These are phyloP conservation scores for Tryphoninae sp. DNA, from an alignment of 2,888 invertebrate species.

Conservation along the genomic window DNA sequence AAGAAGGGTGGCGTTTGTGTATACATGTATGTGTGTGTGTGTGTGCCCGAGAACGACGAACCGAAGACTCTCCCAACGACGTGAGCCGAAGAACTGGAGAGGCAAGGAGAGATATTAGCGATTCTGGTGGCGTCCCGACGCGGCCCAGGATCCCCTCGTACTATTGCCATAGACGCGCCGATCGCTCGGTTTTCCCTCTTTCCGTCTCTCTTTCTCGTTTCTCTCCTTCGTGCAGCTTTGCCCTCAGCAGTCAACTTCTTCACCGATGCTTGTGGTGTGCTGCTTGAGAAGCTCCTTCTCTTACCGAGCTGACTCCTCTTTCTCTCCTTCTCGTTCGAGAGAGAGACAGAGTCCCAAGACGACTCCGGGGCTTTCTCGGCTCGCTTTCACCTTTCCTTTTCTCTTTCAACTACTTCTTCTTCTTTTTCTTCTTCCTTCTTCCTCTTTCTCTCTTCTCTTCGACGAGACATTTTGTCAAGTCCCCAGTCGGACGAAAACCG, in stretches of 20 bases:
- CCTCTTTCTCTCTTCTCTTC: slow-evolving; percentile 1
- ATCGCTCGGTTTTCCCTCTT: slow-evolving; percentile 58
- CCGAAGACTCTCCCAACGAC: slow-evolving; percentile 11
- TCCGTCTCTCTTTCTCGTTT: slow-evolving; percentile 7
- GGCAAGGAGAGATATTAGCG: slow-evolving; percentile 70
- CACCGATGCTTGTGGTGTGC: slow-evolving; percentile 28
- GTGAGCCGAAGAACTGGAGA: slow-evolving; percentile 15
- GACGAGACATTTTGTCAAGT: slow-evolving; percentile 49
- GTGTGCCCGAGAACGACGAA: slow-evolving; percentile 37
- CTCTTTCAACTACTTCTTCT: not conserved
- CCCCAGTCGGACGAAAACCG: slow-evolving; percentile 35
- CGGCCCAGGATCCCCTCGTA: slow-evolving; percentile 66
- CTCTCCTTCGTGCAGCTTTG: slow-evolving; percentile 18
- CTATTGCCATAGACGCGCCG: slow-evolving; percentile 67
- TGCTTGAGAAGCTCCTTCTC: not conserved
- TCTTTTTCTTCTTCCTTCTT: not conserved
- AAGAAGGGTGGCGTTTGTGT: slow-evolving; percentile 16
- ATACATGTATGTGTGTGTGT: not conserved
- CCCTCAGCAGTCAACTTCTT: slow-evolving; percentile 36
- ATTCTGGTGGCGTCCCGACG: slow-evolving; percentile 73
- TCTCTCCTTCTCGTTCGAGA: not conserved
- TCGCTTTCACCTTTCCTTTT: not conserved
- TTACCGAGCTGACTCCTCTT: not conserved
- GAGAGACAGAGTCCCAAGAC: slow-evolving; percentile 9
- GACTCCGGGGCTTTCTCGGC: slow-evolving; percentile 28